A percentile compares a stretch with the other conserved stretches of the same genome.
Conservation (phyloP, 1,140 invertebrate genomes). For the Pseudoatta argentina region DNA sequence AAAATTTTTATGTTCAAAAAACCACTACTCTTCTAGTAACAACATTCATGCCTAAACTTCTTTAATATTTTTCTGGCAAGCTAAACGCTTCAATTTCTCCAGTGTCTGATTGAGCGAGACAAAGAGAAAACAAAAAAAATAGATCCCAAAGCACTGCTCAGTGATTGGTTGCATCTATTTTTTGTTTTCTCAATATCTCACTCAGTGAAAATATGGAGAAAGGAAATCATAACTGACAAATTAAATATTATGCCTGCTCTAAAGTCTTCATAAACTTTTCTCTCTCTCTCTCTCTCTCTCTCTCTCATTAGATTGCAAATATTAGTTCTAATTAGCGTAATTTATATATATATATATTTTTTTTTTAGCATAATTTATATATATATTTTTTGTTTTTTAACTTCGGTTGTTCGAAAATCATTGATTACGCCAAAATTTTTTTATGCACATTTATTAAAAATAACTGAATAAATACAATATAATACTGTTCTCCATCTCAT, state of each 20-base stretch:
- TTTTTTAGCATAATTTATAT: background rate
- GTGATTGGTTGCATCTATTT: too few species aligned
- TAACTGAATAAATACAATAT: background rate
- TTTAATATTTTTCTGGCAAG: too few species aligned
- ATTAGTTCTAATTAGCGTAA: background rate
- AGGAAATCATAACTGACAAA: too few species aligned
- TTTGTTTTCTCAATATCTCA: too few species aligned
- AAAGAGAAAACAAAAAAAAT: too few species aligned
- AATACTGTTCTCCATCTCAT: background rate
- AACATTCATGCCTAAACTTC: background rate
- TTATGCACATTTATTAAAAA: background rate
- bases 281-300: background rate
- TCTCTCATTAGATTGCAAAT: background rate
- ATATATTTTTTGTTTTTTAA: background rate
- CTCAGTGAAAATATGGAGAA: too few species aligned
- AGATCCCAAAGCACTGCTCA: too few species aligned
- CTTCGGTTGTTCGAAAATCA: background rate
- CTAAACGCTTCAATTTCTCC: too few species aligned
- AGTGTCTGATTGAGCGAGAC: too few species aligned
- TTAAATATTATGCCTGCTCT: too few species aligned
- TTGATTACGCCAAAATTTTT: background rate
- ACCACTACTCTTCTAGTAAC: background rate
- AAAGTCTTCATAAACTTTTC: background rate
- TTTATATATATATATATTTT: background rate
- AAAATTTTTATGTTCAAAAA: background rate